A percentile compares a stretch with the other conserved stretches of the same genome.
phyloP scores from a whole-genome alignment of 2,113 vertebrate species.

The Arvicanthis niloticus region DNA sequence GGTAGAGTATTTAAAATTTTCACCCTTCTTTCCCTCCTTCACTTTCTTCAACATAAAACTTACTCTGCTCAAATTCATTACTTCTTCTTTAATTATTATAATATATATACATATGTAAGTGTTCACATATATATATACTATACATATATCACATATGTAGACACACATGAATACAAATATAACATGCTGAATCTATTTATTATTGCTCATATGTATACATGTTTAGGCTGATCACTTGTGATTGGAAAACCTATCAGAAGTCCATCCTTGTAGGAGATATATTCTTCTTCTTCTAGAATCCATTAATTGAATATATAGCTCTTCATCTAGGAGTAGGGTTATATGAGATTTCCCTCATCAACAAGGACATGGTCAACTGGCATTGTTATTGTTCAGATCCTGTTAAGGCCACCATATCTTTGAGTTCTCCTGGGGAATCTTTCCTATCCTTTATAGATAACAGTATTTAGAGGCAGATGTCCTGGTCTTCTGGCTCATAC shows the following conservation, averaged over 20 bases:
- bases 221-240: neutral
- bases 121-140: neutral
- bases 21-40: neutral
- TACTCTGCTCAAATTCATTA: neutral
- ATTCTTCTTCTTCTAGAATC: neutral
- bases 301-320: neutral
- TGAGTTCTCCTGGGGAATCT: neutral
- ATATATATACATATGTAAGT: neutral
- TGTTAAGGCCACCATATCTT: neutral
- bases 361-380: neutral
- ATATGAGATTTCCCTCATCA: neutral
- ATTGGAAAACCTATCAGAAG: neutral
- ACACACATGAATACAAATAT: neutral
- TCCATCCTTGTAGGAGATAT: neutral
- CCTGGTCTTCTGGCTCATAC: neutral
- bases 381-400: neutral
- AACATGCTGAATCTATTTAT: neutral
- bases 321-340: neutral
- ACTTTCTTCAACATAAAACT: neutral
- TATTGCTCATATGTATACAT: neutral
- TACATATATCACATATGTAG: neutral
- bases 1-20: neutral
- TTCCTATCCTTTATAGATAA: neutral
- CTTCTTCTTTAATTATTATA: neutral
- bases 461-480: neutral